phyloP scores from a whole-genome alignment of 2,888 invertebrate species.

The Drosophila gaucha region DNA sequence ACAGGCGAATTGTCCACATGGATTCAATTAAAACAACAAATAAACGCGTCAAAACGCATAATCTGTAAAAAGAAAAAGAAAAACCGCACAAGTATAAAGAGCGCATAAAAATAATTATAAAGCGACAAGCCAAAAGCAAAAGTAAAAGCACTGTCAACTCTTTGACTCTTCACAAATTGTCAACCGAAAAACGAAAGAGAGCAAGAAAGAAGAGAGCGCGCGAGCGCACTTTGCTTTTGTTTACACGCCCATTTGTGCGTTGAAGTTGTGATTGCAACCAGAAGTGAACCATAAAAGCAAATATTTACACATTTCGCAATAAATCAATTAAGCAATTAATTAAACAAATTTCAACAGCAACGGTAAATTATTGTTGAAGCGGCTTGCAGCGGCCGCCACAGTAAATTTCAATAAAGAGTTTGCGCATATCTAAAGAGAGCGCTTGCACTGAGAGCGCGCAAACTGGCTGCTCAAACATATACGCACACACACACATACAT shows the following conservation, averaged over 20 bases:
- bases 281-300: conserved; percentile 11
- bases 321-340: conserved; percentile 44
- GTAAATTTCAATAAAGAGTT: conserved; percentile 49
- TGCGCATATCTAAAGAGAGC: conserved; percentile 55
- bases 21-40: conserved; percentile 39
- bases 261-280: conserved; percentile 20
- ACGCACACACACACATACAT: conserved; percentile 14
- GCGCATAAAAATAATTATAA: conserved; percentile 25
- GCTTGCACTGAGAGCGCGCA: conserved; percentile 40
- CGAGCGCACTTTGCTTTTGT: conserved; percentile 66
- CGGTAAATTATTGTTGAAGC: conserved; percentile 25
- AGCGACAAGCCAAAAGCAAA: conserved; percentile 19
- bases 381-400: conserved; percentile 21
- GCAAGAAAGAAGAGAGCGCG: conserved; percentile 61
- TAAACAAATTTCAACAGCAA: conserved; percentile 16
- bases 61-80: conserved; percentile 30
- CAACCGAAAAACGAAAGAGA: conserved; percentile 36
- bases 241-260: conserved; percentile 70
- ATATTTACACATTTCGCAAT: conserved; percentile 25
- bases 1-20: conserved; percentile 50
- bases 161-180: conserved; percentile 35
- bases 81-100: conserved; percentile 19
- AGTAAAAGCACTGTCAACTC: conserved; percentile 32
- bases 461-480: conserved; percentile 41
- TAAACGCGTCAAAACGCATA: conserved; percentile 37